Conservation (phyloP, 2,797 vertebrate genomes). For the Melanotaenia nigrans region DNA sequence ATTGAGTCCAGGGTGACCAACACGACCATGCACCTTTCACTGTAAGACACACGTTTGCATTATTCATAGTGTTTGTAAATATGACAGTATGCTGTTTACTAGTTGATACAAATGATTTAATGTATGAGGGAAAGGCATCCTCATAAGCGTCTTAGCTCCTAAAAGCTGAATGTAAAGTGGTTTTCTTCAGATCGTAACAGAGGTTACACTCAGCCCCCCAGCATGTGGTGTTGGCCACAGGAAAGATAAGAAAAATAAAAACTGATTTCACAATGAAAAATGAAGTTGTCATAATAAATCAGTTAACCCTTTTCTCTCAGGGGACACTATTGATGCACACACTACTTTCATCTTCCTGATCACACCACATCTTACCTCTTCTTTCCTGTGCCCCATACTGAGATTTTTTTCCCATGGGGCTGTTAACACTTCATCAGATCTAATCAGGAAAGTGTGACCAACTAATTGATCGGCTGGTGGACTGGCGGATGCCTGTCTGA, state of each 20-base stretch:
- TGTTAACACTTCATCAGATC: conserved; percentile 38
- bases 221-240: not conserved
- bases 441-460: conserved; percentile 49
- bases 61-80: not conserved
- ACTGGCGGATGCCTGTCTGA: conserved; percentile 41
- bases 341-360: not conserved
- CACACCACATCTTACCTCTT: not conserved
- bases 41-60: conserved; percentile 67
- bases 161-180: not conserved
- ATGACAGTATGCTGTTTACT: not conserved
- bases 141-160: not conserved
- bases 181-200: too few relatives aligned
- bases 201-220: not conserved
- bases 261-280: not conserved
- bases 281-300: not conserved
- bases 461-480: conserved; percentile 51
- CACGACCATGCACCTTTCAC: conserved; percentile 96
- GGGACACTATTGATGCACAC: too few relatives aligned
- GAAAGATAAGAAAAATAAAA: not conserved
- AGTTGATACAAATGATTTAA: not conserved
- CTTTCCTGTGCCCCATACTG: conserved; percentile 9
- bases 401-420: conserved; percentile 11
- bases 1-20: conserved; percentile 97
- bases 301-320: not conserved
- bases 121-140: not conserved